Evolutionary conservation across 2,113 vertebrate genomes (phyloP).

Genomic region (Mellivora capensis): DNA sequence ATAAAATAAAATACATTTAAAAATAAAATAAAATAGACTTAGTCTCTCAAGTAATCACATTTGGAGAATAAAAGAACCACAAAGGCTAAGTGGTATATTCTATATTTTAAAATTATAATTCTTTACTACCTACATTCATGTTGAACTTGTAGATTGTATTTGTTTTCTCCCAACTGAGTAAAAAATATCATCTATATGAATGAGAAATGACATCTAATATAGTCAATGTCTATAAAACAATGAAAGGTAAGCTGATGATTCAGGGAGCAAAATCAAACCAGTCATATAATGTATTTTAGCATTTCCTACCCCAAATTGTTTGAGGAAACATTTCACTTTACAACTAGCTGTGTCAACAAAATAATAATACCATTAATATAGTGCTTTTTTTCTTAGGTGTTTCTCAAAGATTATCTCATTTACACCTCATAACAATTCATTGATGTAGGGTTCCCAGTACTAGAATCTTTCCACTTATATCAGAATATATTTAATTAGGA

Average conservation of each 20-base stretch:
- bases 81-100: background rate
- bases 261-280: background rate
- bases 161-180: conserved; percentile 2
- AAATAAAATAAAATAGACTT: too few relatives aligned
- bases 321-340: conserved; percentile 40
- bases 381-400: background rate
- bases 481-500: background rate
- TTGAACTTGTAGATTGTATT: background rate
- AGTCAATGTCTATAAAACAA: background rate
- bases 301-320: background rate
- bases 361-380: background rate
- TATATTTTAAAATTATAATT: background rate
- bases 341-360: background rate
- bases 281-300: background rate
- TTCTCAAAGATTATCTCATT: conserved; percentile 1
- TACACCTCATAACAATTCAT: background rate
- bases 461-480: background rate
- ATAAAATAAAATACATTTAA: too few relatives aligned
- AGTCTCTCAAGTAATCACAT: conserved; percentile 37
- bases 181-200: background rate
- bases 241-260: background rate
- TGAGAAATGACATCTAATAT: background rate
- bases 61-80: conserved; percentile 8
- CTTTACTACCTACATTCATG: background rate
- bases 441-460: background rate